Evolutionary conservation across 2,113 vertebrate species (phyloP), one percentile per base, ranked within the genome.

Genomic region (Scomber scombrus): DNA sequence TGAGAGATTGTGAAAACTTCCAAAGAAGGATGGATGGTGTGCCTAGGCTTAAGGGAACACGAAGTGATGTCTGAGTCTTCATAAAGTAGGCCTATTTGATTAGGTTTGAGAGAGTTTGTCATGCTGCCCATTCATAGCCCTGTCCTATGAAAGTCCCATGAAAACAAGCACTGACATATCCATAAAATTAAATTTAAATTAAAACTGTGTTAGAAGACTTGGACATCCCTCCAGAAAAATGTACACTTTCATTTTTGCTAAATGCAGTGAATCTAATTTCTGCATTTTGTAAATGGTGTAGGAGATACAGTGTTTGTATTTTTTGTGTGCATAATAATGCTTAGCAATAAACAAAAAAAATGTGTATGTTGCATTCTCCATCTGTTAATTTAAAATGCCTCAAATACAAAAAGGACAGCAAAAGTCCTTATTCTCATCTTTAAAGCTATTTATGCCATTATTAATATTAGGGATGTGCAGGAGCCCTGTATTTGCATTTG

Each of bases 1-100:
- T 54, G 40, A 73, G 29, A 74, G 65, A 51, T 19, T 29, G 46
- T 18, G 2, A 63, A 83, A 83, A 73, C 46, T 51, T 68, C 26
- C 11, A 55, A 51, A 74, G 31, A 40, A 11, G 26, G 62, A 72
- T 2, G 23, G 23, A 23, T 23, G 23, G 23, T 23, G 23, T 23
- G 23, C 23, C 23, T 23, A 26, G 23, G 23, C 23, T 26, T 26
- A 26, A 26, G 23, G 2, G 23, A 26, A 26, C 23, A 26, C 2
- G 23, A 26, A 26, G 23, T 26, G 23, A 26, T 26, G 23, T 26
- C 23, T 1, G 23, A 26, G 23, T 26, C 23, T 26, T 26, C 23
- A 26, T 26, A 26, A 26, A 26, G 23, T 26, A 1, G 23, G 1
- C 23, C 23, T 26, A 26, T 26, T 26, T 26, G 23, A 26, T 26